Evolutionary conservation across 30 jellyfish, hydroid and myxozoan genomes (phyloP), one percentile per base, ranked within the genome.

Genomic region (Turritopsis dohrnii): DNA sequence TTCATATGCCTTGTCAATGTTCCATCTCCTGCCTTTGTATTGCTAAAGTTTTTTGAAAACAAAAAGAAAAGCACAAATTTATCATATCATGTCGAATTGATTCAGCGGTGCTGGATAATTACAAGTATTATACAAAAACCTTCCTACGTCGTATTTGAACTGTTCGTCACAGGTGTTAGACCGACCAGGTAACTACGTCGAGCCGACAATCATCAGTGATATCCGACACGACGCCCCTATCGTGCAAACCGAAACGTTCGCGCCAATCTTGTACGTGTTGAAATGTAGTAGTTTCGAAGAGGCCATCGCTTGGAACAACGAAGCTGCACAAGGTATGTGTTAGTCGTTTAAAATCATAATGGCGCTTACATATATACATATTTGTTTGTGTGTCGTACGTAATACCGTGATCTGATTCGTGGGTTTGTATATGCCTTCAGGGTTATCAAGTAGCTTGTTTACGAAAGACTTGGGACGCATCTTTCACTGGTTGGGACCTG

Each of bases 401-500:
- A 41, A 3, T 5, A 5, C 5, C 60, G 60, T 41, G 9, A 41
- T 41, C 60, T 13, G 60, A 13, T 41, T 17, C 7, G 4, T 66
- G 7, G 5, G 8, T 3, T 66, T 1, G 7, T 66, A n/a, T 26
- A 41, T 41, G 9, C 24, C 7, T 71, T 25, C 29, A 82, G 89
- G 89, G 28, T 82, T 94, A 21, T 88, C 99, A 1, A 94, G 99
- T 84, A 94, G 99, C 79, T 74, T 94, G 72, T 94, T 94, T 54
- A 94, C 99, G 1, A 76, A 84, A 76, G 96, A 94, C 66, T 89
- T 95, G 13, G 96, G 74, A 71, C 80, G 86, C 16, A 79, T 89
- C 72, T 94, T 94, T 88, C 82, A 83, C 65, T 94, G 99, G 99
- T 83, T 94, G 75, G 99, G 99, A 21, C 96, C 98, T 21, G 83